Evolutionary conservation across 2,888 invertebrate species (phyloP).

Genomic region (Xestia rhomboidea): DNA sequence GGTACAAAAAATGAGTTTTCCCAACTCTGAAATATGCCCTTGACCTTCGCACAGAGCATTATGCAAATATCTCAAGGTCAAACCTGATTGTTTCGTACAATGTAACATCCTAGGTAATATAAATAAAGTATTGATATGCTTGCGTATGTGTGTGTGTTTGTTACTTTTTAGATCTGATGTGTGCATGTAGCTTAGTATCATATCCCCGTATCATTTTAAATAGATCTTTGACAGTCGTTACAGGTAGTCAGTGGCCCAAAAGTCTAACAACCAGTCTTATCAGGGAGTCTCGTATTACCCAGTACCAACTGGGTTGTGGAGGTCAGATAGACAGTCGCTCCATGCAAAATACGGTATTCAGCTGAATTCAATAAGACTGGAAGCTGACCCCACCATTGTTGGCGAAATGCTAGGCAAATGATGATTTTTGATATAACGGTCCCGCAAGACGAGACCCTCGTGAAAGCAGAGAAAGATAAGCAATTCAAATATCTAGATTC

Average conservation of each 20-base stretch:
- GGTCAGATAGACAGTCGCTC: neutral
- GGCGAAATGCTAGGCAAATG: neutral
- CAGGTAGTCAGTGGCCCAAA: too few species aligned
- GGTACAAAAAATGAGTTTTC: constrained; percentile 37
- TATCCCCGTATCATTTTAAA: neutral
- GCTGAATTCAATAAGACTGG: neutral
- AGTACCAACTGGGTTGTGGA: neutral
- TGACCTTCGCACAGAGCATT: constrained; percentile 41
- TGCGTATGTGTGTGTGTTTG: neutral
- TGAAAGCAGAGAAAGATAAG: too few species aligned
- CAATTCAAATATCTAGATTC: too few species aligned
- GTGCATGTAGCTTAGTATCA: neutral
- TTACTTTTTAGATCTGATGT: neutral
- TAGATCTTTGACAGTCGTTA: neutral
- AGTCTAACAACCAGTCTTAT: too few species aligned
- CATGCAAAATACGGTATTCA: neutral
- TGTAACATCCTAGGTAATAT: constrained; percentile 10
- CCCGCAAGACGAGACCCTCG: too few species aligned
- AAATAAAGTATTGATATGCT: neutral
- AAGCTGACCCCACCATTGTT: neutral
- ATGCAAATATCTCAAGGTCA: constrained; percentile 48
- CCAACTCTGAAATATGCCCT: constrained; percentile 21
- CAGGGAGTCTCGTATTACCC: too few species aligned
- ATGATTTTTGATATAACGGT: too few species aligned
- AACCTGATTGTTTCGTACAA: constrained; percentile 18